Base-by-base conservation (phyloP, 2,888 invertebrate species). In the Apodemia zela region DNA sequence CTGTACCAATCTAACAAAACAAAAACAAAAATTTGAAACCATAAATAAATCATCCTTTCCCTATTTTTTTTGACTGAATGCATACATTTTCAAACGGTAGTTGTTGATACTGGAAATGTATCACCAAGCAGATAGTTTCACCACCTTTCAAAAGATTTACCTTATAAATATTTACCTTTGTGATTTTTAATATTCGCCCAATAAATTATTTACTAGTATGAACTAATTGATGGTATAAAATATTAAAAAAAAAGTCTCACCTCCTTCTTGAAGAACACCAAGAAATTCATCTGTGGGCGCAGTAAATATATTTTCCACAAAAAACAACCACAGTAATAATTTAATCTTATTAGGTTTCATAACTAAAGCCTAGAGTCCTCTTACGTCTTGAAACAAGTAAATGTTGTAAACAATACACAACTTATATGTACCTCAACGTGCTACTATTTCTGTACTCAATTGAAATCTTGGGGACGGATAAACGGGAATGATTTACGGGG, bases 361-460 rank as follows among this genome's bases (percentile, higher is more conserved):
- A 51, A 6, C 54, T 29, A 15, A 35, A 61, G 57, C 25, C 18
- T 61, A 60, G 61, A 38, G n/a, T 45, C n/a, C 45, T 33, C 13
- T 58, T 64, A 63, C 66, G 70, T 73, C 72, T 68, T 70, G 72
- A 71, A 73, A 71, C 25, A 65, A 76, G 76, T 82, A 78, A 80
- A 72, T 69, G 69, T 69, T 71, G 70, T 72, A 67, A 77, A 78
- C 75, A 75, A 73, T 74, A 77, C 73, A 76, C 77, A 78, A 73
- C 73, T 82, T 87, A 80, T 84, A 87, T 85, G 83, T 76, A 75
- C 74, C 75, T 75, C 76, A 72, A 78, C 49, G 76, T 78, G 77
- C 78, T 77, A 73, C 75, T 81, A 80, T 82, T 86, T 82, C 85
- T 83, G 78, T 76, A 76, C 71, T 79, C 89, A 88, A 87, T 89